Conservation (phyloP, 2,888 invertebrate species). For the Laspeyria flexula region DNA sequence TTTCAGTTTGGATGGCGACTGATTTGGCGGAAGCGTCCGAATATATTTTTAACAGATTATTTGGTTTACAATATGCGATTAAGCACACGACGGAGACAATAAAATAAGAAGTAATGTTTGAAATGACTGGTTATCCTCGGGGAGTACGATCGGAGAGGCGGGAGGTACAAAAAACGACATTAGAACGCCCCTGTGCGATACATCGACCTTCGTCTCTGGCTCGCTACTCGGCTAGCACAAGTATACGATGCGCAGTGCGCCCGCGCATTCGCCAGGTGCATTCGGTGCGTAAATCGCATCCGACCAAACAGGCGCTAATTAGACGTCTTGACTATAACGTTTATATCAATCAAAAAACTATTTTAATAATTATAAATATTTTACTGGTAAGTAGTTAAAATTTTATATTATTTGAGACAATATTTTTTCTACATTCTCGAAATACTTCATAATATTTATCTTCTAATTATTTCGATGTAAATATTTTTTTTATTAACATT, state of each 20-base stretch:
- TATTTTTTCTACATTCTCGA: too few relatives aligned
- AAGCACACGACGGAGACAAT: neutral
- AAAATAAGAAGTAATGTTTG: slow-evolving; percentile 13
- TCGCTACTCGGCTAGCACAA: slow-evolving; percentile 27
- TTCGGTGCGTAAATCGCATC: slow-evolving; percentile 23
- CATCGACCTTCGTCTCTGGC: slow-evolving; percentile 69
- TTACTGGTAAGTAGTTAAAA: too few relatives aligned
- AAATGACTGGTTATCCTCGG: slow-evolving; percentile 9
- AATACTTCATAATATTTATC: too few relatives aligned
- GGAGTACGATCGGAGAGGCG: slow-evolving; percentile 14
- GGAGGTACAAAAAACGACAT: slow-evolving; percentile 63
- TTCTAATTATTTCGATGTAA: too few relatives aligned
- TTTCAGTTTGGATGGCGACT: slow-evolving; percentile 1
- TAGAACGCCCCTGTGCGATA: slow-evolving; percentile 64
- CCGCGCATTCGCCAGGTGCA: slow-evolving; percentile 59
- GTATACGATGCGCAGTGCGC: slow-evolving; percentile 59
- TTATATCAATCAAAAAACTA: neutral
- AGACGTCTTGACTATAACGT: slow-evolving; percentile 5
- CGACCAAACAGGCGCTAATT: slow-evolving; percentile 28
- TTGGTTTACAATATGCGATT: neutral
- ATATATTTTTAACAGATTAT: slow-evolving; percentile 3
- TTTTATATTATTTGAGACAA: too few relatives aligned
- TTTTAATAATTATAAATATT: neutral
- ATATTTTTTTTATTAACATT: too few relatives aligned
- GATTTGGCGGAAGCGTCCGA: slow-evolving; percentile 2